Conservation (phyloP, 1,140 invertebrate genomes). For the Elysia chlorotica region DNA sequence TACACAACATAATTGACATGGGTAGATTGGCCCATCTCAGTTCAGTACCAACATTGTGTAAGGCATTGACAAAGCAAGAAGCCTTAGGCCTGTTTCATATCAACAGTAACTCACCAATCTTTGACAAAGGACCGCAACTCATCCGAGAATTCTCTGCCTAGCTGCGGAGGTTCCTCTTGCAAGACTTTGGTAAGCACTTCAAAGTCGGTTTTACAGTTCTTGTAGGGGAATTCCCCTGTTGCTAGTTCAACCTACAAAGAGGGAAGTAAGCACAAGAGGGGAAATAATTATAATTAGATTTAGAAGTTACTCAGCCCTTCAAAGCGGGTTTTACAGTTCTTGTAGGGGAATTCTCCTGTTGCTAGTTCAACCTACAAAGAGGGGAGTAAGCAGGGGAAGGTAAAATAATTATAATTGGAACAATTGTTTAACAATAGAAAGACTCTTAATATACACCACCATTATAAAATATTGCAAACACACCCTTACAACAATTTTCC, state of each 20-base stretch:
- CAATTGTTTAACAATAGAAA: no score
- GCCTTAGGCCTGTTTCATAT: constrained; percentile 28
- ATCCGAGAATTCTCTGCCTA: constrained; percentile 56
- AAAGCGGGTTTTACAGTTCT: constrained; percentile 62
- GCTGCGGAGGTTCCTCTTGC: constrained; percentile 56
- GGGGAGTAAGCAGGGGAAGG: no score
- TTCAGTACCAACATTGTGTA: not conserved
- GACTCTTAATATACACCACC: no score
- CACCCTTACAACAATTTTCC: no score
- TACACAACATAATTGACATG: not conserved
- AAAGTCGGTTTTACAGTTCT: constrained; percentile 62
- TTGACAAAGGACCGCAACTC: constrained; percentile 60
- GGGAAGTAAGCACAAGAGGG: no score
- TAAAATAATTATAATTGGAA: no score
- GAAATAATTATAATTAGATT: no score
- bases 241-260: constrained; percentile 67
- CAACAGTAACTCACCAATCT: no score
- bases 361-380: constrained; percentile 72
- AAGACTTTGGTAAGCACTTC: constrained; percentile 62
- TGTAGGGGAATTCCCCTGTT: constrained; percentile 63
- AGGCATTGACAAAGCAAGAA: not conserved
- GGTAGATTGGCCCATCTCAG: not conserved
- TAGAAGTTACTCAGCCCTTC: constrained; percentile 62
- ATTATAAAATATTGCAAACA: no score
- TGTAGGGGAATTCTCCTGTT: constrained; percentile 63